Conservation (phyloP, 2,113 vertebrate species). For the Myotis yumanensis region DNA sequence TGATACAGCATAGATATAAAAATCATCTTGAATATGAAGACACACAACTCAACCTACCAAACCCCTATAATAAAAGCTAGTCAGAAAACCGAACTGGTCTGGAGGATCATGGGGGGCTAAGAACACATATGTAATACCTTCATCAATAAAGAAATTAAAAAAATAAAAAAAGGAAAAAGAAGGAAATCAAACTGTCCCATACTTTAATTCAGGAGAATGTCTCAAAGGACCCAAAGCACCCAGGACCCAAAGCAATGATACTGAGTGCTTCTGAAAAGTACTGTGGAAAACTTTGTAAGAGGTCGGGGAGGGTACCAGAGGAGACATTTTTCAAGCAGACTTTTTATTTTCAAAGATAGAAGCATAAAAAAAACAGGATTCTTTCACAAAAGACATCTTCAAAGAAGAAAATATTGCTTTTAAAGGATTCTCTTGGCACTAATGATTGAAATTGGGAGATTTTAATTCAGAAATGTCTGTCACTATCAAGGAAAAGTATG, state of each 20-base stretch:
- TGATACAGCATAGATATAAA: neutral
- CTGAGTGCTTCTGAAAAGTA: neutral
- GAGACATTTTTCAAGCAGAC: neutral
- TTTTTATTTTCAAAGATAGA: neutral
- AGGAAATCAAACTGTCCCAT: neutral
- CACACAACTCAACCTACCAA: neutral
- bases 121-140: too few relatives aligned
- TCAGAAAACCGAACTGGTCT: neutral
- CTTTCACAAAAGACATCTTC: neutral
- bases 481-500: neutral
- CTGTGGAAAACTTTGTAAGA: neutral
- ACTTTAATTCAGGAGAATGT: neutral
- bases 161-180: too few relatives aligned
- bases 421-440: neutral
- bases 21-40: neutral
- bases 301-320: neutral
- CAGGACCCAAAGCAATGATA: neutral
- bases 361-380: neutral
- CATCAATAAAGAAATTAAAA: too few relatives aligned
- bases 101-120: too few relatives aligned
- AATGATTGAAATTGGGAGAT: neutral
- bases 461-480: neutral
- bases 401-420: neutral
- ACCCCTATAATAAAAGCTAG: neutral
- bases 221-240: neutral